phyloP scores from a whole-genome alignment of 2,888 invertebrate genomes.

The Drosophila bunnanda region DNA sequence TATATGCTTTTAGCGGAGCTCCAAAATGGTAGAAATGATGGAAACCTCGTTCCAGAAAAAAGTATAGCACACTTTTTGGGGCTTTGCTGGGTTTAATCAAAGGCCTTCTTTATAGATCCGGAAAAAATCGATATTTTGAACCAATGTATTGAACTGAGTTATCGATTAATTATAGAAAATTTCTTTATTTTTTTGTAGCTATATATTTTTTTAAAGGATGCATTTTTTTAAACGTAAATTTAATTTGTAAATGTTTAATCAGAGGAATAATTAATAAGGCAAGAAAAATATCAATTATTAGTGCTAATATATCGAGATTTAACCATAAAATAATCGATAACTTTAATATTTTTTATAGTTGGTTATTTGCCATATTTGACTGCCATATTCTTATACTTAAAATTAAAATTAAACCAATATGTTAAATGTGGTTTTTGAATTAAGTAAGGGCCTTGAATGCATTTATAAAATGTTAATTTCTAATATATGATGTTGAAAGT shows the following conservation, averaged over 20 bases:
- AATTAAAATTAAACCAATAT: no score
- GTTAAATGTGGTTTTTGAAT: no score
- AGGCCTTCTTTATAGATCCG: not conserved
- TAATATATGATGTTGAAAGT: no score
- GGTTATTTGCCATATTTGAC: no score
- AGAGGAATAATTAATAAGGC: not conserved
- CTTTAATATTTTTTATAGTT: no score
- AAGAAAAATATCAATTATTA: not conserved
- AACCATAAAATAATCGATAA: no score
- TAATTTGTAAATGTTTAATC: not conserved
- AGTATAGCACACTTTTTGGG: not conserved
- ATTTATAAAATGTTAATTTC: no score
- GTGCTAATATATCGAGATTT: no score
- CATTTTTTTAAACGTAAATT: not conserved
- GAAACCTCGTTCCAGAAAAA: not conserved
- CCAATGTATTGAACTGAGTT: not conserved
- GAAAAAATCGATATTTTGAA: not conserved
- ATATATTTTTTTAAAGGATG: not conserved
- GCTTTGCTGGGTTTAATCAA: not conserved
- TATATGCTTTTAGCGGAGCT: slow-evolving; percentile 53
- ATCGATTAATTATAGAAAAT: not conserved
- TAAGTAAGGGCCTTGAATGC: no score
- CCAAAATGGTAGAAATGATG: not conserved
- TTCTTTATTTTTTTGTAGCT: not conserved
- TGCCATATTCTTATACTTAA: no score